Conservation (phyloP, 64 coral and sea anemone genomes). For the Orbicella faveolata region DNA sequence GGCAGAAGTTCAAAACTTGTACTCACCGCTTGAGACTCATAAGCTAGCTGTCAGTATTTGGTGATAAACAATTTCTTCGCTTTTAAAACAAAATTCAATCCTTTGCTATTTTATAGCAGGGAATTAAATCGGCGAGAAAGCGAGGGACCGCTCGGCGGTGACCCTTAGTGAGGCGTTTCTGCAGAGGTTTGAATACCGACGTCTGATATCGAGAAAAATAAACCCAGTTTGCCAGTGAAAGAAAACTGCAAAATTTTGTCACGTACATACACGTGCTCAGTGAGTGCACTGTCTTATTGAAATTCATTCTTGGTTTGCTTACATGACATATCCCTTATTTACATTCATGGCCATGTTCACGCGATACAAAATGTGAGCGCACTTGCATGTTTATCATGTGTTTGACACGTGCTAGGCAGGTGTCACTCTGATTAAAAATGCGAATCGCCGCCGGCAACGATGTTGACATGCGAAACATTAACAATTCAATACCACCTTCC, state of each 20-base stretch:
- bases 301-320: conserved; percentile 22
- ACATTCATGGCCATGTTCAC: background rate
- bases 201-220: background rate
- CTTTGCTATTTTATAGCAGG: background rate
- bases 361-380: background rate
- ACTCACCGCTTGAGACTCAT: background rate
- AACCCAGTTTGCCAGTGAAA: background rate
- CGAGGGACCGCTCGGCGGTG: background rate
- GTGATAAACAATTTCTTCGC: background rate
- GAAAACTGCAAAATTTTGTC: background rate
- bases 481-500: background rate
- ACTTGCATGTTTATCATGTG: background rate
- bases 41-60: background rate
- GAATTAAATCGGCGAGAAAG: background rate
- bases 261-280: background rate
- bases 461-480: background rate
- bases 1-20: background rate
- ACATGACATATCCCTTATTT: background rate
- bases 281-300: conserved; percentile 6
- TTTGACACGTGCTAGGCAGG: background rate
- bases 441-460: background rate
- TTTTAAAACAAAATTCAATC: background rate
- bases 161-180: background rate
- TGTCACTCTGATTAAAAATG: background rate
- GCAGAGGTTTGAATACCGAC: background rate